Conservation (phyloP, 2,797 vertebrate species). For the Phoeniculus purpureus region DNA sequence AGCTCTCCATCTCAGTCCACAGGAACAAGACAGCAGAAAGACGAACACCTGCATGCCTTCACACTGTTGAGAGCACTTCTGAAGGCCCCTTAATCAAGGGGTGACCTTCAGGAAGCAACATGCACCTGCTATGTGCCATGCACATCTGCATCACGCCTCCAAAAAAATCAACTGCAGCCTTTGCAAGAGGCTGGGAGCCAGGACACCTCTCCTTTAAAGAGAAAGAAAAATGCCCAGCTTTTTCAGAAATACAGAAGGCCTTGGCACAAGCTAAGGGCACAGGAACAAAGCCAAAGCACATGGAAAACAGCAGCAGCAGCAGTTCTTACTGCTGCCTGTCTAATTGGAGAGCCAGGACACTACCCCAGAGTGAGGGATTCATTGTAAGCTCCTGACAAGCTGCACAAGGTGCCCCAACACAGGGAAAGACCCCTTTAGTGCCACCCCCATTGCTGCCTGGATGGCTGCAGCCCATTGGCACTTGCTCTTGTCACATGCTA, state of each 20-base stretch:
- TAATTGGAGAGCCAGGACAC: background rate
- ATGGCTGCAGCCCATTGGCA: background rate
- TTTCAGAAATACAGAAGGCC: conserved; percentile 40
- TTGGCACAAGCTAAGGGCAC: conserved; percentile 43
- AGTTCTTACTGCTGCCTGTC: conserved; percentile 14
- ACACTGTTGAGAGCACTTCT: background rate
- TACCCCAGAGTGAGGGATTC: background rate
- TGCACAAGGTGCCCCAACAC: background rate
- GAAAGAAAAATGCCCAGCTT: conserved; percentile 40
- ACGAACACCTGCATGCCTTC: background rate
- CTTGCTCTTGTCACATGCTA: accelerated
- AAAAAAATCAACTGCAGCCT: background rate
- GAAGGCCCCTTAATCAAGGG: background rate
- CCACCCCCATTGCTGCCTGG: background rate
- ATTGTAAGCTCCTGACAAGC: background rate
- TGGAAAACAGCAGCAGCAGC: conserved; percentile 49
- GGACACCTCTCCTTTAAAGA: conserved; percentile 33
- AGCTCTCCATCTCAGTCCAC: background rate
- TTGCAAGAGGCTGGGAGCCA: conserved; percentile 2
- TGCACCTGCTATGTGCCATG: conserved; percentile 3
- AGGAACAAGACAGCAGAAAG: background rate
- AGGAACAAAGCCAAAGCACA: conserved; percentile 65
- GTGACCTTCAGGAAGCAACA: background rate
- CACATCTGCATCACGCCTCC: background rate
- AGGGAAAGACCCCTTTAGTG: background rate